A percentile compares a stretch with the other conserved stretches of the same genome.
Evolutionary conservation across 2,797 vertebrate genomes (phyloP).

Genomic region (Tapera naevia): DNA sequence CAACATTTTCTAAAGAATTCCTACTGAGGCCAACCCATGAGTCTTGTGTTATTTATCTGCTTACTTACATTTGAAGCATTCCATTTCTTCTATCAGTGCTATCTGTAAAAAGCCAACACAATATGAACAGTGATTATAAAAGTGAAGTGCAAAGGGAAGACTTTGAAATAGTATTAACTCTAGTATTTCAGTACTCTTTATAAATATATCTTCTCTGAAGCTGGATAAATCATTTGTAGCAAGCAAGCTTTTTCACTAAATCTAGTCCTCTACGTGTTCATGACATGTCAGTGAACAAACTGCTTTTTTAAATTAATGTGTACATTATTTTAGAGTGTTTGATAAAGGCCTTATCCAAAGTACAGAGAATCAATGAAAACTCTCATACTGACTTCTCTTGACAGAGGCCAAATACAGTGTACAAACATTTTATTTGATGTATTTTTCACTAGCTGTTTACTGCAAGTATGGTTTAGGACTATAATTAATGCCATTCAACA

Average conservation of each 20-base stretch:
- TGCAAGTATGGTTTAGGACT: constrained; percentile 30
- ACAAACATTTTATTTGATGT: constrained; percentile 27
- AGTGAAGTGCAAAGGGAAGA: background rate
- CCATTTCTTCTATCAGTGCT: background rate
- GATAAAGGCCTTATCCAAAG: background rate
- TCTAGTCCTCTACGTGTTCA: background rate
- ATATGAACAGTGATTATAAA: constrained; percentile 37
- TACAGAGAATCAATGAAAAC: background rate
- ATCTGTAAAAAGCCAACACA: constrained; percentile 5
- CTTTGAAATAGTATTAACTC: constrained; percentile 15
- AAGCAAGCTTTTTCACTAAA: background rate
- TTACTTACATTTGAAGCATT: background rate
- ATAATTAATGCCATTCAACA: constrained; percentile 35
- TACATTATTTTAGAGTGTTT: constrained; percentile 23
- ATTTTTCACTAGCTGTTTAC: constrained; percentile 24
- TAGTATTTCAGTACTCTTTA: background rate
- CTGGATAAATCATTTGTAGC: background rate
- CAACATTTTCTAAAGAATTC: constrained; percentile 33
- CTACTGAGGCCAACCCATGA: background rate
- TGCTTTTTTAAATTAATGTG: constrained; percentile 36
- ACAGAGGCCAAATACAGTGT: background rate
- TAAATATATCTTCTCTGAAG: background rate
- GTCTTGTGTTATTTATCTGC: background rate
- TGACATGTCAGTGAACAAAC: background rate
- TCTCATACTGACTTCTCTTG: background rate